Evolutionary conservation across 2,888 invertebrate genomes (phyloP), one percentile per base, ranked within the genome.

Genomic region (Brachyopa scutellaris): DNA sequence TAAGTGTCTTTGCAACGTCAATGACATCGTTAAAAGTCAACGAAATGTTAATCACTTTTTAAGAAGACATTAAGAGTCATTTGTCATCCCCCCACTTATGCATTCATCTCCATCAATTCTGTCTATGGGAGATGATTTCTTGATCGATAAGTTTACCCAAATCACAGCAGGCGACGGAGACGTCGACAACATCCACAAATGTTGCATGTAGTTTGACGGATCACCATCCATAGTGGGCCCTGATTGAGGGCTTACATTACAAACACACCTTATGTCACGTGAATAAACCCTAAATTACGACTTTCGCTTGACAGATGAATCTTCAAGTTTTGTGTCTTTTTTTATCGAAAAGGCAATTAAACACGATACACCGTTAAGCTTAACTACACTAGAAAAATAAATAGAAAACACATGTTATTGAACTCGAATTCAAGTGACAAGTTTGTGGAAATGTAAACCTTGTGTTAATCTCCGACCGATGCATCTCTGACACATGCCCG

Each of bases 401-500:
- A n/a, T n/a, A n/a, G n/a, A n/a, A n/a, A n/a, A n/a, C n/a, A n/a
- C n/a, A n/a, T n/a, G n/a, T n/a, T n/a, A n/a, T n/a, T n/a, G n/a
- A n/a, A n/a, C n/a, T n/a, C n/a, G n/a, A n/a, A n/a, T n/a, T n/a
- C n/a, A n/a, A n/a, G n/a, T n/a, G n/a, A n/a, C n/a, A n/a, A n/a
- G n/a, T n/a, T n/a, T n/a, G n/a, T n/a, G n/a, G n/a, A n/a, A n/a
- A n/a, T n/a, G n/a, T n/a, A n/a, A n/a, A n/a, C n/a, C n/a, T n/a
- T n/a, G n/a, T n/a, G n/a, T n/a, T n/a, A n/a, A n/a, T n/a, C n/a
- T n/a, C n/a, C n/a, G n/a, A n/a, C n/a, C n/a, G n/a, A n/a, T n/a
- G n/a, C n/a, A n/a, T n/a, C n/a, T n/a, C n/a, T n/a, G n/a, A n/a
- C 21, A 31, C 42, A 45, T 33, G 47, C 47, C 15, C 33, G 47